Conservation (phyloP, 2,888 invertebrate genomes). For the Zaprionus obscuricornis region DNA sequence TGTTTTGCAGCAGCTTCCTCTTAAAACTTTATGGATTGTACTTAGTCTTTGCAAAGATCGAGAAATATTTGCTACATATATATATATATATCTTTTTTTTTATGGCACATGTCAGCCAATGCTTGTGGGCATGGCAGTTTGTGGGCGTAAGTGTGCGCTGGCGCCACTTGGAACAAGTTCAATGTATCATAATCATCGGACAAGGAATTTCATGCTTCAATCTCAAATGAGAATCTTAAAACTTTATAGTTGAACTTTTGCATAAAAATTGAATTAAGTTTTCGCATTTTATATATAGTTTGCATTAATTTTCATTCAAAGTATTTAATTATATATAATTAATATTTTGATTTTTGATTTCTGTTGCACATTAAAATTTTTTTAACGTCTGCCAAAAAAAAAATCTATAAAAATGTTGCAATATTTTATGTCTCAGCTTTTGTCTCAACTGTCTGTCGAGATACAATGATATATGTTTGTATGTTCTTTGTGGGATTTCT, state of each 20-base stretch:
- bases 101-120: conserved; percentile 47
- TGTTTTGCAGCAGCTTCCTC: conserved; percentile 15
- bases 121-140: neutral
- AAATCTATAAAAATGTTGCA: conserved; percentile 53
- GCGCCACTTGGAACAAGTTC: conserved; percentile 31
- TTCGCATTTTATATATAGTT: too few species aligned
- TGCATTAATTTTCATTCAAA: too few species aligned
- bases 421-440: conserved; percentile 26
- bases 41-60: conserved; percentile 19
- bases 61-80: conserved; percentile 38
- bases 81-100: too few species aligned
- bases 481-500: conserved; percentile 1
- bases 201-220: too few species aligned
- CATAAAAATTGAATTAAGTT: too few species aligned
- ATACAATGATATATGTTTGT: conserved; percentile 11
- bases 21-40: conserved; percentile 21
- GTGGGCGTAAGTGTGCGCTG: conserved; percentile 17
- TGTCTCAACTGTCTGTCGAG: conserved; percentile 1
- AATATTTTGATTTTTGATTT: too few species aligned
- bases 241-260: too few species aligned
- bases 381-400: too few species aligned
- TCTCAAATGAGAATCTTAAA: too few species aligned
- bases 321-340: too few species aligned
- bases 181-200: too few species aligned
- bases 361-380: too few species aligned